Percentiles rank a stretch among this genome's conserved stretches.
These are phyloP conservation scores for Hycleus cichorii DNA, from an alignment of 1,140 invertebrate species.

Conservation along the genomic window DNA sequence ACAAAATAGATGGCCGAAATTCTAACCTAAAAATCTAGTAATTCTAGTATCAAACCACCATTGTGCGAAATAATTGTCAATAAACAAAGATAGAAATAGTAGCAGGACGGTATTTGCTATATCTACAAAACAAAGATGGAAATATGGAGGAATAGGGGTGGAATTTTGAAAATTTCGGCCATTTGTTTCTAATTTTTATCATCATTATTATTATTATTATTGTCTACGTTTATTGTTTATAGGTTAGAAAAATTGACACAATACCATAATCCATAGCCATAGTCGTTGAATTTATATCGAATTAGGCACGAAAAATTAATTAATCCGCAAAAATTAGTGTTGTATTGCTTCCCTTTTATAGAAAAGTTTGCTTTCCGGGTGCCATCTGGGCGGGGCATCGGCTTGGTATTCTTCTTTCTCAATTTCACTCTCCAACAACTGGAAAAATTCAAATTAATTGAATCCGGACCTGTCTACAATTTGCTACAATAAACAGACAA, in stretches of 20 bases:
- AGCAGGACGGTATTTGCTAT: no score
- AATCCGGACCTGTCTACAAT: no score
- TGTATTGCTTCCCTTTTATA: slow-evolving; percentile 36
- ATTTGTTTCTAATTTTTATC: neutral
- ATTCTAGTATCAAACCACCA: neutral
- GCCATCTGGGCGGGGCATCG: slow-evolving; percentile 32
- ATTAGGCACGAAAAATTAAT: neutral
- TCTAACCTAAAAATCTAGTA: slow-evolving; percentile 5
- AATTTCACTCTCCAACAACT: slow-evolving; percentile 37
- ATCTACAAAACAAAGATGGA: no score
- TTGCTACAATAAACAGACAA: no score
- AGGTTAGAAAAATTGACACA: neutral
- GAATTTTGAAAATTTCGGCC: no score
- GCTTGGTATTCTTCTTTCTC: slow-evolving; percentile 33
- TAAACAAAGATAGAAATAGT: no score
- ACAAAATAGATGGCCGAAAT: neutral
- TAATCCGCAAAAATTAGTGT: neutral
- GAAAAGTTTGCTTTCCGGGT: slow-evolving; percentile 36
- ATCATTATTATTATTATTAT: slow-evolving; percentile 1
- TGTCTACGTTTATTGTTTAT: neutral
- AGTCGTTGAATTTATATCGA: slow-evolving; percentile 1
- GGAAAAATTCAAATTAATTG: slow-evolving; percentile 6
- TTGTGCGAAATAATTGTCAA: no score
- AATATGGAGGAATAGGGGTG: no score
- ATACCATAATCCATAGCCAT: slow-evolving; percentile 3